These are phyloP conservation scores for Thripadectes ignobilis DNA, from an alignment of 2,797 vertebrate species.

Conservation along the genomic window DNA sequence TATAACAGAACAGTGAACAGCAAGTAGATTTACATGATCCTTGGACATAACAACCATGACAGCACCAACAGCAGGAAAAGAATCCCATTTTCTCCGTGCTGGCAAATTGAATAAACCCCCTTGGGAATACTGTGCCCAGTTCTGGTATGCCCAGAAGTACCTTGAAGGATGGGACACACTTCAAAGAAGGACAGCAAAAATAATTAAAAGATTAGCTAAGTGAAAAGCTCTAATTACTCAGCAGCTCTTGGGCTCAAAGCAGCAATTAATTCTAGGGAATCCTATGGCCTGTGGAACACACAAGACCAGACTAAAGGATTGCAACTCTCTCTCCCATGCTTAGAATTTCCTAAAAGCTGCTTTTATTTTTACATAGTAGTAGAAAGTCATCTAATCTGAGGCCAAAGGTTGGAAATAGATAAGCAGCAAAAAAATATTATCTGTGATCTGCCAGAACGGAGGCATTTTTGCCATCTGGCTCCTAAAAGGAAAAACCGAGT, in stretches of 20 bases:
- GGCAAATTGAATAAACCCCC: not conserved
- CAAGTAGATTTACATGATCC: not conserved
- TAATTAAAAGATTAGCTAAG: not conserved
- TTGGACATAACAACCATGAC: not conserved
- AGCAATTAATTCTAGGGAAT: not conserved
- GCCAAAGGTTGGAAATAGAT: not conserved
- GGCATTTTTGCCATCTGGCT: not conserved
- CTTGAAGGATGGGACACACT: accelerated
- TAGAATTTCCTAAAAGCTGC: not conserved
- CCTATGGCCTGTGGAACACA: not conserved
- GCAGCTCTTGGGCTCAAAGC: not conserved
- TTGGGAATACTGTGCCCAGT: not conserved
- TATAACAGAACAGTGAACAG: not conserved
- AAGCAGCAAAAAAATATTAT: not conserved
- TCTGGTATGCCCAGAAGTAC: not conserved
- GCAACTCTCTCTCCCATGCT: not conserved
- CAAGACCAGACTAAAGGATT: not conserved
- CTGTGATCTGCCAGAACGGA: not conserved
- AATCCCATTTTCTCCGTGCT: not conserved
- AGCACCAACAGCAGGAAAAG: not conserved
- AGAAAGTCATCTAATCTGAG: not conserved
- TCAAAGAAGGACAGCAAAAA: not conserved
- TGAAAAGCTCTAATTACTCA: not conserved
- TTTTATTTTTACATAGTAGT: not conserved
- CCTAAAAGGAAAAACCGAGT: not conserved